Conservation (phyloP, 1,140 invertebrate species). For the Drosophila littoralis region DNA sequence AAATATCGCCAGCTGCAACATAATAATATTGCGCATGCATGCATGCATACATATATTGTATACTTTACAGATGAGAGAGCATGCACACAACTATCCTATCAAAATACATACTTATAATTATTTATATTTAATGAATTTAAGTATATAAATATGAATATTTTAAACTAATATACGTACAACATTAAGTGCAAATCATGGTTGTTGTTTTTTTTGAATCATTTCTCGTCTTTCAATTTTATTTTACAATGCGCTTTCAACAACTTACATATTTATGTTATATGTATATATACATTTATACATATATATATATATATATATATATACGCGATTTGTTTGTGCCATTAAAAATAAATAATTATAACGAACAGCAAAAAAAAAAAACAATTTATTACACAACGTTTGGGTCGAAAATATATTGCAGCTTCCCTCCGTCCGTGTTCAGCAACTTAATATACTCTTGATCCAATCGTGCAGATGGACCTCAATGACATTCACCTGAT, state of each 20-base stretch:
- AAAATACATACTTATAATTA: constrained; percentile 2
- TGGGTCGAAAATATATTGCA: neutral
- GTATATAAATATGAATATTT: constrained; percentile 10
- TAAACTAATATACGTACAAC: neutral
- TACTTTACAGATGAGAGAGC: neutral
- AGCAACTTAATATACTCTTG: constrained; percentile 75
- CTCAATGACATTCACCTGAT: constrained; percentile 93
- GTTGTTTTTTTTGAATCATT: constrained; percentile 8
- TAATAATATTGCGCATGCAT: too few species aligned
- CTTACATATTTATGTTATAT: constrained; percentile 22
- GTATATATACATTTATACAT: constrained; percentile 10
- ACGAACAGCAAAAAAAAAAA: constrained; percentile 38
- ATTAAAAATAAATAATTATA: constrained; percentile 51
- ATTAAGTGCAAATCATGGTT: neutral
- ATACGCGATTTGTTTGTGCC: constrained; percentile 33
- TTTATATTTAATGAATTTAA: constrained; percentile 18
- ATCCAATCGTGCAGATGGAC: constrained; percentile 89
- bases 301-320: constrained; percentile 13
- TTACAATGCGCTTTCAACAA: constrained; percentile 46
- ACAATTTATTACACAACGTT: constrained; percentile 2
- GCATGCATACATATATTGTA: constrained; percentile 9
- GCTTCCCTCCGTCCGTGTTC: neutral
- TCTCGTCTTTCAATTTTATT: constrained; percentile 30
- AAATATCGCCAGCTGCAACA: constrained; percentile 9
- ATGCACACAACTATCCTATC: constrained; percentile 8